Percentiles rank a stretch among this genome's conserved stretches.
These are phyloP conservation scores for Pygmarrhopalites habei DNA, from an alignment of 1,140 invertebrate genomes.

Conservation along the genomic window DNA sequence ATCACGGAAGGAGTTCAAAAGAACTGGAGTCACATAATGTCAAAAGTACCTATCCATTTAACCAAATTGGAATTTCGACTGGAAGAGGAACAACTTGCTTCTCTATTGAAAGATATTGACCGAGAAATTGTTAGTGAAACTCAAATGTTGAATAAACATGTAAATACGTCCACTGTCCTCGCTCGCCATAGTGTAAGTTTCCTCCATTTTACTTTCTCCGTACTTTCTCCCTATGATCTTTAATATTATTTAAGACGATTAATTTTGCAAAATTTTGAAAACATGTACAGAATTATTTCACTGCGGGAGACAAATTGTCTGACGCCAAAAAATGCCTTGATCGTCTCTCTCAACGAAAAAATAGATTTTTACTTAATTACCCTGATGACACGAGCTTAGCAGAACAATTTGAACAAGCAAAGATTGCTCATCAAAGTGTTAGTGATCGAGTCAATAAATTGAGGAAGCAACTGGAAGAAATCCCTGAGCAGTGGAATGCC, in stretches of 20 bases:
- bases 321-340: conserved; percentile 26
- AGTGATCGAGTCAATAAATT: conserved; percentile 63
- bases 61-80: conserved; percentile 81
- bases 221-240: too few relatives aligned
- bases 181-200: too few relatives aligned
- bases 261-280: too few relatives aligned
- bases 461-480: conserved; percentile 68
- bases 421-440: conserved; percentile 65
- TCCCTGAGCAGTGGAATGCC: conserved; percentile 80
- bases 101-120: conserved; percentile 80
- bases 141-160: conserved; percentile 74
- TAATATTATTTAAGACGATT: too few relatives aligned
- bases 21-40: too few relatives aligned
- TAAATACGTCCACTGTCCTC: conserved; percentile 69
- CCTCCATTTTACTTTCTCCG: too few relatives aligned
- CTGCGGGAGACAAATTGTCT: conserved; percentile 19
- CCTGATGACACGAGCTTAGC: conserved; percentile 65
- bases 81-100: conserved; percentile 74
- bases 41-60: conserved; percentile 71
- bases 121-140: conserved; percentile 78
- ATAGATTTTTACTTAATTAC: conserved; percentile 57
- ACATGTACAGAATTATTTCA: conserved; percentile 34
- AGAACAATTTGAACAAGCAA: conserved; percentile 58
- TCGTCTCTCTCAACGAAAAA: conserved; percentile 50
- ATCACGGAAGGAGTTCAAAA: too few relatives aligned